These are phyloP conservation scores for Tychaedon coryphoeus DNA, from an alignment of 2,113 vertebrate species.

Conservation along the genomic window DNA sequence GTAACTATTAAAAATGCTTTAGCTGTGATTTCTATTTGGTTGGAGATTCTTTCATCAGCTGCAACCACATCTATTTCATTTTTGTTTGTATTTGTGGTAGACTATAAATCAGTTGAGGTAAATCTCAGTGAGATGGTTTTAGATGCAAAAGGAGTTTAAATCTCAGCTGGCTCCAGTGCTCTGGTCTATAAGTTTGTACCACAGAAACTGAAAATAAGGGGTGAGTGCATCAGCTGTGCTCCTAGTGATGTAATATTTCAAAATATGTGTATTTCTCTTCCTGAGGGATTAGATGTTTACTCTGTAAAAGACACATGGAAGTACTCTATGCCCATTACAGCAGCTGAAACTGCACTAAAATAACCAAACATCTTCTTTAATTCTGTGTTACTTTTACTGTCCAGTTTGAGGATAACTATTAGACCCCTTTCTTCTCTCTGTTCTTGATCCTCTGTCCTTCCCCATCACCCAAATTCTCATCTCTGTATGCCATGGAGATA, in stretches of 20 bases:
- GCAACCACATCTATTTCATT: neutral
- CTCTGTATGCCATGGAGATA: neutral
- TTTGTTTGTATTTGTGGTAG: neutral
- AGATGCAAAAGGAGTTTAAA: neutral
- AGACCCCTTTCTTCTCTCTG: neutral
- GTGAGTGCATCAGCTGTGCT: neutral
- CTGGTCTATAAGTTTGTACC: neutral
- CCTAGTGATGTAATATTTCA: neutral
- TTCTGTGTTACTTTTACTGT: neutral
- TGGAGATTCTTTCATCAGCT: neutral
- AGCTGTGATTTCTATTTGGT: neutral
- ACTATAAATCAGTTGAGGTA: neutral
- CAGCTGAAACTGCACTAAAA: neutral
- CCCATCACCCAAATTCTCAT: neutral
- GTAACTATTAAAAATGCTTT: neutral
- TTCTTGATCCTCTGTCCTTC: neutral
- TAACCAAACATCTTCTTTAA: neutral
- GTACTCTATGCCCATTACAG: neutral
- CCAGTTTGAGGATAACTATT: neutral
- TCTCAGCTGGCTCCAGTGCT: neutral
- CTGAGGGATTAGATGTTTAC: neutral
- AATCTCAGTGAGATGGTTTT: neutral
- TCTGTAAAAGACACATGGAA: neutral
- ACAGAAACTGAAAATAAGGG: neutral
- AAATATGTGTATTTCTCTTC: neutral